These are phyloP conservation scores for Physella acuta DNA, from an alignment of 1,140 invertebrate species.

Conservation along the genomic window DNA sequence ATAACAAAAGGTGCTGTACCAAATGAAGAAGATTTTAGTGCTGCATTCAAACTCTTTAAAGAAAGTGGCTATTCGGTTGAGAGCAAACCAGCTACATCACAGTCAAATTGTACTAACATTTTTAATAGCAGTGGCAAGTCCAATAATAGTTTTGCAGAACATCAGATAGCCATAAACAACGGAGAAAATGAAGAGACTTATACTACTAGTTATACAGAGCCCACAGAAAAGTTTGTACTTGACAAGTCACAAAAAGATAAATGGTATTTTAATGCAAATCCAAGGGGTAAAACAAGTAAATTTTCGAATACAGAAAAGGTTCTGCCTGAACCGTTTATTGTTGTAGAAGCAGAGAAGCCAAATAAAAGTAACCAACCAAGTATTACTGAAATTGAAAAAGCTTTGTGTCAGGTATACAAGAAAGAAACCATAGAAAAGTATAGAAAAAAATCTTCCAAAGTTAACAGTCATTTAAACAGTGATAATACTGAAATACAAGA, in stretches of 20 bases:
- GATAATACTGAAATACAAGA: too few species aligned
- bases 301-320: background rate
- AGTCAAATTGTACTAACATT: too few species aligned
- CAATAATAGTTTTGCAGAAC: too few species aligned
- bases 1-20: constrained; percentile 2
- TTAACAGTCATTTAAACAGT: too few species aligned
- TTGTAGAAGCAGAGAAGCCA: constrained; percentile 1
- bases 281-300: constrained; percentile 4
- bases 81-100: too few species aligned
- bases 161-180: too few species aligned
- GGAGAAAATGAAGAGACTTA: too few species aligned
- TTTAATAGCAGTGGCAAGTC: too few species aligned
- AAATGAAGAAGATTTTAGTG: constrained; percentile 7
- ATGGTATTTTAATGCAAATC: constrained; percentile 17
- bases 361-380: background rate
- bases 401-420: constrained; percentile 10
- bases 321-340: background rate
- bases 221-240: too few species aligned
- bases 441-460: constrained; percentile 4
- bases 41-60: background rate
- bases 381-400: constrained; percentile 11
- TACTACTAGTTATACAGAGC: too few species aligned
- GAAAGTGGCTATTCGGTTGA: constrained; percentile 8
- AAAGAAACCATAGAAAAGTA: constrained; percentile 18
- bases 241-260: too few species aligned